Evolutionary conservation across 2,797 vertebrate species (phyloP).

Genomic region (Nyctalus aviator): DNA sequence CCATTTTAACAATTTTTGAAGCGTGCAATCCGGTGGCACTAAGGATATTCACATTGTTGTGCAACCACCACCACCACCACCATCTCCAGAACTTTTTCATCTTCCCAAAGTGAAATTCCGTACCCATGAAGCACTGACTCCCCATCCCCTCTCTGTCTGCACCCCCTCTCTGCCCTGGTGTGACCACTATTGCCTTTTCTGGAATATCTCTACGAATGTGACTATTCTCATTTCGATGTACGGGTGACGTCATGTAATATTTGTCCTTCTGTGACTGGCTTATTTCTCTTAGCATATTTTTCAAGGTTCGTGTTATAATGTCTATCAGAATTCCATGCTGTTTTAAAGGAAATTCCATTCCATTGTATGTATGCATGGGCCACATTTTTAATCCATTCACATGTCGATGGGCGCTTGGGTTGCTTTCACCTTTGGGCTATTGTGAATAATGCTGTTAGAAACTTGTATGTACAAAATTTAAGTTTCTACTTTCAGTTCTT

Average conservation of each 20-base stretch:
- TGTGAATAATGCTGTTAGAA: not conserved
- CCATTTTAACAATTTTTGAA: not conserved
- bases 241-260: not conserved
- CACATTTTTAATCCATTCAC: not conserved
- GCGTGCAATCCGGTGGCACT: not conserved
- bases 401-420: not conserved
- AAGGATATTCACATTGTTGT: not conserved
- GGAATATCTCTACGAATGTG: not conserved
- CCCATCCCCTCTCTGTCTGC: not conserved
- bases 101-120: not conserved
- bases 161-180: not conserved
- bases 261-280: not conserved
- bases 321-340: not conserved
- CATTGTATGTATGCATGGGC: not conserved
- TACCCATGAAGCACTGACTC: not conserved
- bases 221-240: not conserved
- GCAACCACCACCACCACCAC: not conserved
- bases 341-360: not conserved
- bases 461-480: not conserved
- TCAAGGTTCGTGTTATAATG: not conserved
- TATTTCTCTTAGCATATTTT: slow-evolving; percentile 10
- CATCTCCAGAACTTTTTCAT: not conserved
- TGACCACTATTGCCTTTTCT: not conserved
- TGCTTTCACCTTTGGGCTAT: not conserved
- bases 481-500: not conserved